Evolutionary conservation across 2,797 vertebrate species (phyloP).

Genomic region (Microctenopoma lineatum): DNA sequence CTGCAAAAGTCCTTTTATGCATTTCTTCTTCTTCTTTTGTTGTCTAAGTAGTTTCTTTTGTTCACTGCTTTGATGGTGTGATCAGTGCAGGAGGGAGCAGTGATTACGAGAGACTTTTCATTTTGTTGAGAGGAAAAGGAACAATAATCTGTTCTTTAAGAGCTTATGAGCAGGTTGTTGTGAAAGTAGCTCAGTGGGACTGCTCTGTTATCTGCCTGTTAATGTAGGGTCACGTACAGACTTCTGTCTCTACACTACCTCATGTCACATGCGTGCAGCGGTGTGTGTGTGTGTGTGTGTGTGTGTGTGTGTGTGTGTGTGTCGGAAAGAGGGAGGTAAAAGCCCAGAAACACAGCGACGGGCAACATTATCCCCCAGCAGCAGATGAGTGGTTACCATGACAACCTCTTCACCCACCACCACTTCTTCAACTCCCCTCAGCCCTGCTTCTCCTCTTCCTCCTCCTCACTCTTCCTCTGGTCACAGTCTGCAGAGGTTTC

Average conservation of each 20-base stretch:
- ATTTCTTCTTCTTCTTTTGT: conserved; percentile 47
- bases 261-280: conserved; percentile 2
- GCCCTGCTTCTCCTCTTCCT: neutral
- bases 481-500: conserved; percentile 55
- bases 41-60: too few species aligned
- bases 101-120: conserved; percentile 10
- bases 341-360: conserved; percentile 31
- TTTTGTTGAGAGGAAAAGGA: conserved; percentile 6
- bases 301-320: neutral
- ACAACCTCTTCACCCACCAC: conserved; percentile 52
- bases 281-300: conserved; percentile 5
- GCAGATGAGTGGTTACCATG: conserved; percentile 73
- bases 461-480: conserved; percentile 2
- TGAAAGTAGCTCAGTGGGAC: conserved; percentile 11
- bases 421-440: conserved; percentile 5
- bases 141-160: conserved; percentile 4
- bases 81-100: conserved; percentile 35
- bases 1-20: conserved; percentile 14
- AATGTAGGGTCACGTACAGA: neutral
- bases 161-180: conserved; percentile 29
- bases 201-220: neutral
- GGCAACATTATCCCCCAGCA: conserved; percentile 52
- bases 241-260: neutral
- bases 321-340: conserved; percentile 19
- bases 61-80: conserved; percentile 38